A percentile compares a stretch with the other conserved stretches of the same genome.
These are phyloP conservation scores for Himalopsyche kuldschensis DNA, from an alignment of 2,888 invertebrate species.

Conservation along the genomic window DNA sequence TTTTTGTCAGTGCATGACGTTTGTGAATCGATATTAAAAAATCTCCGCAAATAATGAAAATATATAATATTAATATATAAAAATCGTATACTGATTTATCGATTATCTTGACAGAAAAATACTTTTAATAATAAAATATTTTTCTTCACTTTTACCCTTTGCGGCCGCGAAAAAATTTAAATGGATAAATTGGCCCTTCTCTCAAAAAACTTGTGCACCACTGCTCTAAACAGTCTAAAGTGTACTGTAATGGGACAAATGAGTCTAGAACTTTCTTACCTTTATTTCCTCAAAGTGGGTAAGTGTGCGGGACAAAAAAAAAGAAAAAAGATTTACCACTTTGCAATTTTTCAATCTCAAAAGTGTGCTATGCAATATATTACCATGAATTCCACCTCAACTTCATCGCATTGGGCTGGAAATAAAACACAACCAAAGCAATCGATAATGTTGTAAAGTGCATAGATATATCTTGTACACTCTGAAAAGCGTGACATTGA, in stretches of 20 bases:
- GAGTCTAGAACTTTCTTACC: neutral
- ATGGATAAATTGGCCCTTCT: too few relatives aligned
- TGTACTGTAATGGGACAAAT: neutral
- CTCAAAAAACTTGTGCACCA: too few relatives aligned
- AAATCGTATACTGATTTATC: too few relatives aligned
- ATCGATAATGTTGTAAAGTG: neutral
- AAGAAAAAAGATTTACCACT: neutral
- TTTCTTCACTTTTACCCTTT: too few relatives aligned
- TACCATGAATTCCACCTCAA: neutral
- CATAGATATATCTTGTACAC: neutral
- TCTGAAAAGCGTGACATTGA: too few relatives aligned
- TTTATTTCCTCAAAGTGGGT: neutral
- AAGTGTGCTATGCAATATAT: neutral
- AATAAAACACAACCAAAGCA: neutral
- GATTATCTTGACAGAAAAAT: too few relatives aligned
- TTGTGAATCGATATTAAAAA: too few relatives aligned
- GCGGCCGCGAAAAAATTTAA: too few relatives aligned
- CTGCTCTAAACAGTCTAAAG: neutral
- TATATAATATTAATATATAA: too few relatives aligned
- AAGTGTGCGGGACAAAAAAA: neutral
- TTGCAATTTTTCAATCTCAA: neutral
- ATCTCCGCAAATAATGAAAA: too few relatives aligned
- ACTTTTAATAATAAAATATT: too few relatives aligned
- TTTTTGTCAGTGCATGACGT: too few relatives aligned
- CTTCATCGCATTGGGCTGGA: neutral